phyloP scores from a whole-genome alignment of 2,113 vertebrate genomes.

The Oreotrochilus melanogaster region DNA sequence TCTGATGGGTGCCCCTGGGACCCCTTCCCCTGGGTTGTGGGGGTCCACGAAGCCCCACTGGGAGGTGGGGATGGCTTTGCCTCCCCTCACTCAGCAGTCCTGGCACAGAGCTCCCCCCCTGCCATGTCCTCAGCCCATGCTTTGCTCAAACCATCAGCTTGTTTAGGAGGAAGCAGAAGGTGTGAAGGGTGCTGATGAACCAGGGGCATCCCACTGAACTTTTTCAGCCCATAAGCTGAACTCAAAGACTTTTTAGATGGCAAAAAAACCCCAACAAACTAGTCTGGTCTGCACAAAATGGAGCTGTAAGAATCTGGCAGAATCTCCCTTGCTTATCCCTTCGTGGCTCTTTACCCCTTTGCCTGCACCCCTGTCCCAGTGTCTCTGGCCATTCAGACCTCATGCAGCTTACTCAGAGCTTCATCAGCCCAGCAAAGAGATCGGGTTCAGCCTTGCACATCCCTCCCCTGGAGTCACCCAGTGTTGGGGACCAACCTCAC shows the following conservation, averaged over 20 bases:
- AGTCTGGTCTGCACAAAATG: not conserved
- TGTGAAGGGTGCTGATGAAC: not conserved
- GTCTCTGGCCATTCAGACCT: no score
- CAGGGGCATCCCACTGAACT: accelerated
- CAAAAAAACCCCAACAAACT: not conserved
- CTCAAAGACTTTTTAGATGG: not conserved
- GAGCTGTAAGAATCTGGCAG: not conserved
- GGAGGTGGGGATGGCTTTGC: not conserved
- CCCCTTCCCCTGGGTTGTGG: not conserved
- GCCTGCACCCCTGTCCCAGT: accelerated
- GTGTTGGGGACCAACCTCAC: not conserved
- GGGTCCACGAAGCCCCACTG: accelerated
- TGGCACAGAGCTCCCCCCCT: no score
- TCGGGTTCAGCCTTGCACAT: not conserved
- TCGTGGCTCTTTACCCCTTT: not conserved
- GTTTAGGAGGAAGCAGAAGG: not conserved
- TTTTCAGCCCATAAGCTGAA: accelerated
- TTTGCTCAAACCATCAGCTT: not conserved
- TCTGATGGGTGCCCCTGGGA: not conserved
- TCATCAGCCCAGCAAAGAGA: not conserved
- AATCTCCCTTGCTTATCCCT: not conserved
- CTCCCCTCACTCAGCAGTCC: not conserved
- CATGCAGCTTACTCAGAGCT: not conserved
- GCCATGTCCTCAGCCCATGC: not conserved
- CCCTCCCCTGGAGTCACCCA: not conserved